phyloP scores from a whole-genome alignment of 2,888 invertebrate species.

The Dolichopus griseipennis region DNA sequence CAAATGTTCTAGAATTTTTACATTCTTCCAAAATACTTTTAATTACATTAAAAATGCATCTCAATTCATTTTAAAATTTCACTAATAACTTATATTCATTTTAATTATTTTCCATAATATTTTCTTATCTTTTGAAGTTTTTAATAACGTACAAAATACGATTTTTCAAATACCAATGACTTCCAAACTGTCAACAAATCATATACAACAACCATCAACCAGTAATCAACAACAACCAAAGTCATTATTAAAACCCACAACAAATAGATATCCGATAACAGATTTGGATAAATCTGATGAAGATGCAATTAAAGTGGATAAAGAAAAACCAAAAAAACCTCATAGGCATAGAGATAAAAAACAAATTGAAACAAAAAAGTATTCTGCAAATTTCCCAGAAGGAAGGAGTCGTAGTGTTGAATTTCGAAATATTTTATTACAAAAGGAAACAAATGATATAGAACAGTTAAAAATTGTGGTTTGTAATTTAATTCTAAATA shows the following conservation, averaged over 20 bases:
- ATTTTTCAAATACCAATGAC: background rate
- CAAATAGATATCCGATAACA: constrained; percentile 24
- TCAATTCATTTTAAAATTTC: too few species aligned
- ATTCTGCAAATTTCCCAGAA: constrained; percentile 33
- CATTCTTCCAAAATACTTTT: too few species aligned
- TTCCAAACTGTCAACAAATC: background rate
- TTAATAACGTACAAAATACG: too few species aligned
- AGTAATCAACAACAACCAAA: background rate
- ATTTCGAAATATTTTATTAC: constrained; percentile 21
- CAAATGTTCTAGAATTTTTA: too few species aligned
- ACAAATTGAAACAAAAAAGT: constrained; percentile 27
- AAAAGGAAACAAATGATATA: constrained; percentile 18
- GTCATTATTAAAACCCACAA: background rate
- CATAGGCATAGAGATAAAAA: constrained; percentile 26
- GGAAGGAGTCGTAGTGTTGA: constrained; percentile 35
- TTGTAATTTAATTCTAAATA: constrained; percentile 15
- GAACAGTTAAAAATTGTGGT: constrained; percentile 33
- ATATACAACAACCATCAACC: background rate
- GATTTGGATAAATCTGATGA: constrained; percentile 35
- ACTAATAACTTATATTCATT: too few species aligned
- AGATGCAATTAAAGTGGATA: constrained; percentile 16
- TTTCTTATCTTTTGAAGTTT: too few species aligned
- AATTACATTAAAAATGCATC: too few species aligned
- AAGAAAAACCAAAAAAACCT: constrained; percentile 15
- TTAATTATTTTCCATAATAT: too few species aligned